A percentile compares a stretch with the other conserved stretches of the same genome.
Conservation (phyloP, 2,888 invertebrate species). For the Sycophila texana region DNA sequence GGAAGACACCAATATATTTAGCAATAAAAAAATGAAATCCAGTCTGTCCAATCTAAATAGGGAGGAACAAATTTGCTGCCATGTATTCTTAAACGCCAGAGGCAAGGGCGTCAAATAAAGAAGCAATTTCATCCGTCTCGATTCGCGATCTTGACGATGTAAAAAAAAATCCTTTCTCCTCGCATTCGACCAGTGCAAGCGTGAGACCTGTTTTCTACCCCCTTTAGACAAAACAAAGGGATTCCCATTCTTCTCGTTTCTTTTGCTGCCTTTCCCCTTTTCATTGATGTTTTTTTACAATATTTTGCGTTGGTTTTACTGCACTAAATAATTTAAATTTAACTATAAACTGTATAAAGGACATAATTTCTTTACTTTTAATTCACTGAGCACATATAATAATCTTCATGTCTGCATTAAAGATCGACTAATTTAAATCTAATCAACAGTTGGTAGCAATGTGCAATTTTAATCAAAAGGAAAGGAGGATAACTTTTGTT, state of each 20-base stretch:
- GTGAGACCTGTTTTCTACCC: background rate
- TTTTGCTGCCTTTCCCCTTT: background rate
- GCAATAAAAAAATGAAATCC: background rate
- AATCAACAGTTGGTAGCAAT: too few relatives aligned
- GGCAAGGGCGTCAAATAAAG: constrained; percentile 26
- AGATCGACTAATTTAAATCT: too few relatives aligned
- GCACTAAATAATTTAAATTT: too few relatives aligned
- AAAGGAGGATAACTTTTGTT: too few relatives aligned
- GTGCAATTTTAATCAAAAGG: too few relatives aligned
- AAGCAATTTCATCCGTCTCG: constrained; percentile 36
- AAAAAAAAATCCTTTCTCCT: background rate
- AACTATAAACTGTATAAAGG: too few relatives aligned
- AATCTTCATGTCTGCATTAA: too few relatives aligned
- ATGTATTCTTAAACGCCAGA: background rate
- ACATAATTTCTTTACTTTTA: too few relatives aligned
- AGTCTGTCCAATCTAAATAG: background rate
- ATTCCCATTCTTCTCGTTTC: background rate
- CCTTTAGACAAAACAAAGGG: constrained; percentile 13
- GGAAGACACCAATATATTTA: background rate
- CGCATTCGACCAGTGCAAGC: background rate
- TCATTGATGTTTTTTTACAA: too few relatives aligned
- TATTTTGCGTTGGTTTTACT: too few relatives aligned
- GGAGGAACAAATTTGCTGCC: background rate
- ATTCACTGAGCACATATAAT: too few relatives aligned
- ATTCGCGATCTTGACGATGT: constrained; percentile 6